Evolutionary conservation across 1,140 invertebrate genomes (phyloP).

Genomic region (Cydia amplana): DNA sequence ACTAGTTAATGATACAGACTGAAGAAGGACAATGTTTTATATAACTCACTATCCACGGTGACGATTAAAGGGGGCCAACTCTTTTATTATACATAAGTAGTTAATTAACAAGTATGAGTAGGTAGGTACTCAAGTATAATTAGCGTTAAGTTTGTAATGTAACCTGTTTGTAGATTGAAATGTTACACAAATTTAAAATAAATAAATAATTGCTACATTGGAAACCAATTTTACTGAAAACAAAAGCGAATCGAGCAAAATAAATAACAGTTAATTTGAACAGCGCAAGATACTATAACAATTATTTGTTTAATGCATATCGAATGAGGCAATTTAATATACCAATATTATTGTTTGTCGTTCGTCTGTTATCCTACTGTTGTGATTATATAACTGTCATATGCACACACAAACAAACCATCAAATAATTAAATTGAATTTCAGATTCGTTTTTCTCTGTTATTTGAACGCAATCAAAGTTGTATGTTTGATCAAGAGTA

Average conservation of each 20-base stretch:
- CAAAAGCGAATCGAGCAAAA: neutral
- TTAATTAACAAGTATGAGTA: no score
- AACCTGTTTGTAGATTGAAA: neutral
- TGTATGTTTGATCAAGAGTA: neutral
- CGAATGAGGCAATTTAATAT: conserved; percentile 8
- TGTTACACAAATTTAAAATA: neutral
- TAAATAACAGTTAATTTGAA: conserved; percentile 7
- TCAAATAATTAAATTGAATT: neutral
- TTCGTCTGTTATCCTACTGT: neutral
- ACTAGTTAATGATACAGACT: neutral
- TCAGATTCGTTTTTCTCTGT: neutral
- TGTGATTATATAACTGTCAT: neutral
- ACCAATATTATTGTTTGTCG: conserved; percentile 8
- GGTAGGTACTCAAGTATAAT: no score
- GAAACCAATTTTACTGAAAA: neutral
- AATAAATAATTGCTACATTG: conserved; percentile 1
- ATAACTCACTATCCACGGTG: no score
- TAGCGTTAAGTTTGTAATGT: no score
- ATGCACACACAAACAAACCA: neutral
- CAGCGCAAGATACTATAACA: conserved; percentile 7
- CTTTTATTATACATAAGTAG: no score
- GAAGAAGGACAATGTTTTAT: neutral
- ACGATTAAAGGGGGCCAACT: no score
- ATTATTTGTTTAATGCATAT: conserved; percentile 16
- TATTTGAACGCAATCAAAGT: neutral